Evolutionary conservation across 2,113 vertebrate species (phyloP), one percentile per base, ranked within the genome.

Genomic region (Sinosuthora webbiana): DNA sequence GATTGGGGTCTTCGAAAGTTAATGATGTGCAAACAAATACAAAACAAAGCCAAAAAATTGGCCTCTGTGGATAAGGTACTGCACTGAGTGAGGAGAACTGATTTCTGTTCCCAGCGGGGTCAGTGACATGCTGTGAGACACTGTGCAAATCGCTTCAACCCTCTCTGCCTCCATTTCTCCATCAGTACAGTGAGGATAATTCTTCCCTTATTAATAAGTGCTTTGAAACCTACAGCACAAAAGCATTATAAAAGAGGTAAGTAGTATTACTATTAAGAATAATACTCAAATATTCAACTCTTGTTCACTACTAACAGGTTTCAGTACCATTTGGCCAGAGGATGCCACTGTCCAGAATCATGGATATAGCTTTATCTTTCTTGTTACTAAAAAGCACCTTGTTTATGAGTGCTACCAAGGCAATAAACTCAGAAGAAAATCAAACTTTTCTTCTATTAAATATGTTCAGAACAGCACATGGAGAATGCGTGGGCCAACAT

Each of bases 111-210:
- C 92, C 94, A 96, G 85, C 83, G 86, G 64, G 92, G 92, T 96
- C 94, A 96, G 94, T 96, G 95, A 93, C 90, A 96, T 94, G 94
- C 82, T 95, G 95, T 93, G 96, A 97, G 94, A 97, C 95, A 94
- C 92, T 97, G 95, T 94, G 94, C 96, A 97, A 96, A 96, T 93
- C 71, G 59, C 96, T 97, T 95, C 95, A 97, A 62, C 94, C 75
- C 94, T 94, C 88, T 95, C 85, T 97, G 88, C 92, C 96, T 96
- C 63, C 94, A 95, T 96, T 96, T 93, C 90, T 96, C 57, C 95
- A 96, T 94, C 96, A 94, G 83, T 97, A 97, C 84, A 96, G 86
- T 93, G 90, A 97, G 95, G 95, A 96, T 95, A 96, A 86, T 93
- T 95, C 96, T 97, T 96, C 95, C 92, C 93, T 96, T 96, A 92